Percentiles rank a stretch among this genome's conserved stretches.
phyloP scores from a whole-genome alignment of 2,888 invertebrate genomes.

The Epinotia bilunana region DNA sequence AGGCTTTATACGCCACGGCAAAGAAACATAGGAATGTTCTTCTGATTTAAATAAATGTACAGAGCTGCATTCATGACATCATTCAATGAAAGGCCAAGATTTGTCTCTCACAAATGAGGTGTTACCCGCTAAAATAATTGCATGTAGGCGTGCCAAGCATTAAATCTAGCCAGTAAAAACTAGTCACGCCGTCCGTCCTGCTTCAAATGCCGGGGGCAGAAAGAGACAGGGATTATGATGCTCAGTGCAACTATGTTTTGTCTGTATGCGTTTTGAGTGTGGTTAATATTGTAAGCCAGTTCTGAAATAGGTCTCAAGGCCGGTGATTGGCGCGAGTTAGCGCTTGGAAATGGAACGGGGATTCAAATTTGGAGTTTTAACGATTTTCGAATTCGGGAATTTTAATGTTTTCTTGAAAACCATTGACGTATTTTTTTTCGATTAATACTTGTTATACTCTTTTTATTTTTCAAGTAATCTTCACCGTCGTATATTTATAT shows the following conservation, averaged over 20 bases:
- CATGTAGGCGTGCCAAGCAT: slow-evolving; percentile 37
- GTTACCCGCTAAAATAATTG: slow-evolving; percentile 40
- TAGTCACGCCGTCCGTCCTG: neutral
- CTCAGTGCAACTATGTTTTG: slow-evolving; percentile 39
- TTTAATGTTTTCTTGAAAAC: neutral
- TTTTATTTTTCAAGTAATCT: neutral
- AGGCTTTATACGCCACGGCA: neutral
- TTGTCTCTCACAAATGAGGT: slow-evolving; percentile 35
- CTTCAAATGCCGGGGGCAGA: neutral
- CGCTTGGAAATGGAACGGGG: slow-evolving; percentile 37
- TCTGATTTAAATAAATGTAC: slow-evolving; percentile 5
- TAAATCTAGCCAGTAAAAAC: slow-evolving; percentile 26
- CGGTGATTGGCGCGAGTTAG: slow-evolving; percentile 42
- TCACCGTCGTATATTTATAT: neutral
- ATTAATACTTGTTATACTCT: neutral
- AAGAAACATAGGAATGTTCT: slow-evolving; percentile 1
- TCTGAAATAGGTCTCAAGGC: slow-evolving; percentile 46
- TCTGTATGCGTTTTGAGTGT: slow-evolving; percentile 44
- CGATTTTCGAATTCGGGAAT: neutral
- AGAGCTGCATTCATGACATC: slow-evolving; percentile 18
- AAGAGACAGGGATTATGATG: slow-evolving; percentile 3
- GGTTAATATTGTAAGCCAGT: slow-evolving; percentile 41
- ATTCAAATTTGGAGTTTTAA: slow-evolving; percentile 33
- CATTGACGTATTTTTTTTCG: neutral
- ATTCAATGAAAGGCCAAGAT: slow-evolving; percentile 29